phyloP scores from a whole-genome alignment of 2,113 vertebrate species.

The zebrafish (Danio rerio) region DNA sequence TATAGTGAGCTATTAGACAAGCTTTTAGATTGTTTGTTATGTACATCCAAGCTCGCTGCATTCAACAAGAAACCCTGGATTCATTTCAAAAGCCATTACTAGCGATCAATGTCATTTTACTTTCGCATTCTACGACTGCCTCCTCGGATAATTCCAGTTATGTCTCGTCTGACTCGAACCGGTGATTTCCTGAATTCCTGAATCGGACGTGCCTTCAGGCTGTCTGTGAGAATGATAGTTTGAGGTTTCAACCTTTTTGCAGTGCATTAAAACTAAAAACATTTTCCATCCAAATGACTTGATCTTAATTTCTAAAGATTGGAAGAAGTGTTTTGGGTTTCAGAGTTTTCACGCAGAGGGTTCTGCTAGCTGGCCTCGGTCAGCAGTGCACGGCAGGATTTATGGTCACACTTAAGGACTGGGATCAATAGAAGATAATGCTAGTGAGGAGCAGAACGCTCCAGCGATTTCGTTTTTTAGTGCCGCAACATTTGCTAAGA shows the following conservation, averaged over 20 bases:
- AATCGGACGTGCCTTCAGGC: background rate
- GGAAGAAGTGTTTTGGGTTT: background rate
- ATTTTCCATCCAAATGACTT: background rate
- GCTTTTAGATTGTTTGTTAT: conserved; percentile 60
- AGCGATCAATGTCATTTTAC: conserved; percentile 67
- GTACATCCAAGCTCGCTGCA: conserved; percentile 50
- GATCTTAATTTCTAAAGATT: background rate
- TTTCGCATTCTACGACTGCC: conserved; percentile 56
- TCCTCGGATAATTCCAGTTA: conserved; percentile 43
- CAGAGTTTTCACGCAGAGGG: background rate
- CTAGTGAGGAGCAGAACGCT: conserved; percentile 16
- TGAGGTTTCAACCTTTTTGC: background rate
- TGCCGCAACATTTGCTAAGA: conserved; percentile 44
- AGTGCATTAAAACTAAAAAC: background rate
- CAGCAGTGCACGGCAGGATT: conserved; percentile 66
- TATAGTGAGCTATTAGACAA: conserved; percentile 50
- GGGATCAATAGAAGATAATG: conserved; percentile 75
- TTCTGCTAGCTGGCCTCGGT: conserved; percentile 58
- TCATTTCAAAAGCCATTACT: conserved; percentile 56
- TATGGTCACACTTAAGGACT: conserved; percentile 75
- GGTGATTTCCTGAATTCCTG: conserved; percentile 22
- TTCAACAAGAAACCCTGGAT: conserved; percentile 29
- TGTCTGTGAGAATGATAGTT: background rate
- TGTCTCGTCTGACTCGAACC: conserved; percentile 26
- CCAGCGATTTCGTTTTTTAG: conserved; percentile 40